Base-by-base conservation (phyloP, 2,113 vertebrate species). In the Anarhynchus alexandrinus region DNA sequence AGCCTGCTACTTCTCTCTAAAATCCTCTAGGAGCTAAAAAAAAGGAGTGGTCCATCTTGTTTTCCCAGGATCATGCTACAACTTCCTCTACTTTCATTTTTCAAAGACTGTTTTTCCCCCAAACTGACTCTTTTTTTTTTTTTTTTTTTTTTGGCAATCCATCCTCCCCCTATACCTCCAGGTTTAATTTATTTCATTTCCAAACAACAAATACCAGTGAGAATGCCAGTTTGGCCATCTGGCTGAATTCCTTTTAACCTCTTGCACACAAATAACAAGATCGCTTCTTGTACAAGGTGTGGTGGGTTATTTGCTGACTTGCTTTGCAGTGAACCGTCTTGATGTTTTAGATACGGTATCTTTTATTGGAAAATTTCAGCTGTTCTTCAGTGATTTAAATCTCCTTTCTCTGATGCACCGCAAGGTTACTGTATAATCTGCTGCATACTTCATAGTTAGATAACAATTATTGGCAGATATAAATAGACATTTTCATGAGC, bases 401-500 rank as follows among this genome's bases (percentile, higher is more conserved):
- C 59, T 78, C 81, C 54, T 78, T 69, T 73, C 58, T 15, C 58
- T 47, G 47, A 82, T n/a, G 81, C 87, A 30, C 51, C 10, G 2
- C 90, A 95, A 96, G 77, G 96, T 95, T 88, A 93, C 84, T 66
- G 80, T 26, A 7, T 59, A 86, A 85, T 5, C 67, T 43, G 47
- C 83, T 32, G 77, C 91, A 49, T 82, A 42, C 70, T 89, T 94
- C 93, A 12, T 3, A 66, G 86, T 82, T 73, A 90, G 94, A 93
- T 93, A 95, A 95, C 88, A 87, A 73, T 95, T 96, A 95, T 93
- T 94, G 97, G 92, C 96, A 97, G 96, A 93, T 97, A 96, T 94
- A 91, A 95, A 96, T 94, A 97, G 96, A 81, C 6, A 7, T 94
- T 96, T 96, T 96, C 96, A 97, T 20, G 76, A 91, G 91, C 96